phyloP scores from a whole-genome alignment of 2,888 invertebrate species.

The Lamproptera curius region DNA sequence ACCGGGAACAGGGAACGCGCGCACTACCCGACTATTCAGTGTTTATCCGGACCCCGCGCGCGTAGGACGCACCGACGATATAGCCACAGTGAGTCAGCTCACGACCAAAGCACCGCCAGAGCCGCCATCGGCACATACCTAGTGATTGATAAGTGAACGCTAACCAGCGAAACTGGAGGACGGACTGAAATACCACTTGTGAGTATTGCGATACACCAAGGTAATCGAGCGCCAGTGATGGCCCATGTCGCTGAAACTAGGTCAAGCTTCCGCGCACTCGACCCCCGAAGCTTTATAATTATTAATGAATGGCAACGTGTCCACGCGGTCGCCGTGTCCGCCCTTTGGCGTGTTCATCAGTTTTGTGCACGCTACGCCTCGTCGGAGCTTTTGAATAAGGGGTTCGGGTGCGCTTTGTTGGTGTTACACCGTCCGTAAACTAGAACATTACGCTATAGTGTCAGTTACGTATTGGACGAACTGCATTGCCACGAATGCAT shows the following conservation, averaged over 20 bases:
- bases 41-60: conserved; percentile 49
- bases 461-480: neutral
- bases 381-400: neutral
- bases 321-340: conserved; percentile 29
- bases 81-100: too few species aligned
- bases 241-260: conserved; percentile 41
- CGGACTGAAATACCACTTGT: conserved; percentile 60
- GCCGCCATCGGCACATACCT: conserved; percentile 29
- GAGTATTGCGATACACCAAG: conserved; percentile 37
- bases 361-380: neutral
- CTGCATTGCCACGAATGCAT: neutral
- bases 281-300: conserved; percentile 50
- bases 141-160: too few species aligned
- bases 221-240: conserved; percentile 12
- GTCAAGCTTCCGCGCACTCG: conserved; percentile 71
- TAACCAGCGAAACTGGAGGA: conserved; percentile 53
- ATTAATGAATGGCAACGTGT: conserved; percentile 60
- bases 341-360: conserved; percentile 14
- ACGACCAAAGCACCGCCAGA: conserved; percentile 44
- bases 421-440: neutral
- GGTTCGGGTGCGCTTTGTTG: neutral
- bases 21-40: conserved; percentile 52
- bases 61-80: conserved; percentile 54
- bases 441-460: neutral
- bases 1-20: conserved; percentile 73